phyloP scores from a whole-genome alignment of 2,113 vertebrate species.

The Odocoileus hemionus region DNA sequence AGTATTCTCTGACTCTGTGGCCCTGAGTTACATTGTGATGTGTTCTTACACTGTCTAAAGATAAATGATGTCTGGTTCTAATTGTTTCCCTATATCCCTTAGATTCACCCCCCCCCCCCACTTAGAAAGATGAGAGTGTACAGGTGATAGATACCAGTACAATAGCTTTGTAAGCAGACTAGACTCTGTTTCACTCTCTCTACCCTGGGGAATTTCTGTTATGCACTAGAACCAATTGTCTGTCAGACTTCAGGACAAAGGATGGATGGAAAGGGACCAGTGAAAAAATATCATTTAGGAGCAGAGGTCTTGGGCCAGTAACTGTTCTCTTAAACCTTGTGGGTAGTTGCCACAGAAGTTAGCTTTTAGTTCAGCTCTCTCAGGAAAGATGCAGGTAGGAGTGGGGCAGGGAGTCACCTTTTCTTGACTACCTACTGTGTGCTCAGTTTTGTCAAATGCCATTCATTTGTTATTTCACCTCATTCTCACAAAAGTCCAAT shows the following conservation, averaged over 20 bases:
- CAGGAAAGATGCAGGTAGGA: background rate
- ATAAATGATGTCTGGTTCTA: background rate
- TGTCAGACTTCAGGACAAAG: background rate
- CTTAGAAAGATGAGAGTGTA: background rate
- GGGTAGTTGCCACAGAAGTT: background rate
- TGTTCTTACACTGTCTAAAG: background rate
- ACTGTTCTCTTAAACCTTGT: background rate
- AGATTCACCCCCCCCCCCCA: background rate
- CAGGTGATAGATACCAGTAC: background rate
- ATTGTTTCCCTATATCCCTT: background rate
- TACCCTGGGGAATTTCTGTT: background rate
- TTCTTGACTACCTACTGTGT: background rate
- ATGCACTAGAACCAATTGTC: background rate
- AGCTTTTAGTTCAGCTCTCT: background rate
- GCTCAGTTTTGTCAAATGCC: background rate
- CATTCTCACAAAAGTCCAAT: background rate
- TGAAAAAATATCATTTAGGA: background rate
- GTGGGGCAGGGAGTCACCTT: background rate
- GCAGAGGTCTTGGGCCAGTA: background rate
- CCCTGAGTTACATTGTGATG: background rate
- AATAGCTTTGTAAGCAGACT: background rate
- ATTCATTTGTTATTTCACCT: background rate
- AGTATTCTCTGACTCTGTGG: background rate
- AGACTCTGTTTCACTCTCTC: background rate
- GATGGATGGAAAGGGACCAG: background rate